These are phyloP conservation scores for Cheirogaleus medius DNA, from an alignment of 2,113 vertebrate species.

Conservation along the genomic window DNA sequence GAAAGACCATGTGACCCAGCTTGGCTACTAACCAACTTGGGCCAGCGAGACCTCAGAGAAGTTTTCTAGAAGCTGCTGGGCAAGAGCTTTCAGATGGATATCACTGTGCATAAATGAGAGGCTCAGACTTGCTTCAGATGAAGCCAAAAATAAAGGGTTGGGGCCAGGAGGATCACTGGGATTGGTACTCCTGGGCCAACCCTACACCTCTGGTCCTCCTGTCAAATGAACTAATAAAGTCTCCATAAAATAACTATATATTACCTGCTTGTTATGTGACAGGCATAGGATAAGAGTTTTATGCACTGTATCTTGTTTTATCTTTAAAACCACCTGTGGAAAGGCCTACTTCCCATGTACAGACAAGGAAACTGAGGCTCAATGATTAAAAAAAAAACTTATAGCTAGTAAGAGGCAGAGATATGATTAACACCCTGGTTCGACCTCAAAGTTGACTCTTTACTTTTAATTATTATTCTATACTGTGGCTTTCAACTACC, in stretches of 20 bases:
- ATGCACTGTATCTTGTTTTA: not conserved
- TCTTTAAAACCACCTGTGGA: conserved; percentile 1
- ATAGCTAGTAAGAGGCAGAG: not conserved
- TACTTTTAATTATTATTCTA: not conserved
- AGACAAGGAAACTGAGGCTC: not conserved
- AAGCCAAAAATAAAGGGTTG: not conserved
- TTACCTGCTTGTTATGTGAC: not conserved
- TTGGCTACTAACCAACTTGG: not conserved
- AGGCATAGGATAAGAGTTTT: not conserved
- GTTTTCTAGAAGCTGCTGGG: not conserved
- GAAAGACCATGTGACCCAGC: not conserved
- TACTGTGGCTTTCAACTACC: not conserved
- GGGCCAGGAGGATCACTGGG: not conserved
- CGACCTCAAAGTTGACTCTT: not conserved
- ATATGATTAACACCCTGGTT: not conserved
- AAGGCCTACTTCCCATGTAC: not conserved
- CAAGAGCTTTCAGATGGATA: not conserved
- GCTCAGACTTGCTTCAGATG: not conserved
- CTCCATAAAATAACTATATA: not conserved
- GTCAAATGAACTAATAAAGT: not conserved
- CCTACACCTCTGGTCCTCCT: not conserved
- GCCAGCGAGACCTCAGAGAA: not conserved
- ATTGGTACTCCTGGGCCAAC: not conserved
- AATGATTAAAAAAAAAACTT: not conserved
- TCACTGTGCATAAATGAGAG: not conserved